Evolutionary conservation across 2,113 vertebrate genomes (phyloP).

Genomic region (Okapia johnstoni): DNA sequence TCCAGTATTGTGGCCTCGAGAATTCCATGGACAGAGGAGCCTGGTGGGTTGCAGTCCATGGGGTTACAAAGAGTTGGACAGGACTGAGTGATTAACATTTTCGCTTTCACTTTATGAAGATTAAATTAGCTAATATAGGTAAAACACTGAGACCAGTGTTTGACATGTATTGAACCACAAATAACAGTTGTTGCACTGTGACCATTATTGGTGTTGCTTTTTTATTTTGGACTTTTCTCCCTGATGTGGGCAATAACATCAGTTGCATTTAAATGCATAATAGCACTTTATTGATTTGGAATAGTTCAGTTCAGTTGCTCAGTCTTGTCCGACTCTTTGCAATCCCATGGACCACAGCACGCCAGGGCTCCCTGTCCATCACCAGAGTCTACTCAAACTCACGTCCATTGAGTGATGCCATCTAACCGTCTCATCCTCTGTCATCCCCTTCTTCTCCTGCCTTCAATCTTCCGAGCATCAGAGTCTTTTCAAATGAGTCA

Average conservation of each 20-base stretch:
- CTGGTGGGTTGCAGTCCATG: neutral
- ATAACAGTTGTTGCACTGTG: neutral
- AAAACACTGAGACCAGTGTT: neutral
- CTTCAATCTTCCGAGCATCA: neutral
- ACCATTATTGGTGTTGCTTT: neutral
- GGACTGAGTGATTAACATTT: neutral
- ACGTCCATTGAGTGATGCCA: neutral
- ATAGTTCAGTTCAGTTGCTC: neutral
- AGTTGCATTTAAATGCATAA: neutral
- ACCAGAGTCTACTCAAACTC: neutral
- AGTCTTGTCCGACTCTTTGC: rapidly evolving
- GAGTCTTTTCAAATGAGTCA: neutral
- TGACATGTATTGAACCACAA: neutral
- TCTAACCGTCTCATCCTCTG: neutral
- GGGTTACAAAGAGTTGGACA: neutral
- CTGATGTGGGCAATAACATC: neutral
- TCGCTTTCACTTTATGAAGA: neutral
- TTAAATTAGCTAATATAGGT: neutral
- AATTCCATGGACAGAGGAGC: neutral
- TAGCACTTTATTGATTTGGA: neutral
- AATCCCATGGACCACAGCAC: rapidly evolving
- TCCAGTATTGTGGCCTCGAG: neutral
- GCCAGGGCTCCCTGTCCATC: neutral
- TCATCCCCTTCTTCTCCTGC: neutral
- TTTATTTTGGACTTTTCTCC: neutral